A percentile compares a stretch with the other conserved stretches of the same genome.
Evolutionary conservation across 2,113 vertebrate species (phyloP).

Genomic region (Machaerirhynchus nigripectus): DNA sequence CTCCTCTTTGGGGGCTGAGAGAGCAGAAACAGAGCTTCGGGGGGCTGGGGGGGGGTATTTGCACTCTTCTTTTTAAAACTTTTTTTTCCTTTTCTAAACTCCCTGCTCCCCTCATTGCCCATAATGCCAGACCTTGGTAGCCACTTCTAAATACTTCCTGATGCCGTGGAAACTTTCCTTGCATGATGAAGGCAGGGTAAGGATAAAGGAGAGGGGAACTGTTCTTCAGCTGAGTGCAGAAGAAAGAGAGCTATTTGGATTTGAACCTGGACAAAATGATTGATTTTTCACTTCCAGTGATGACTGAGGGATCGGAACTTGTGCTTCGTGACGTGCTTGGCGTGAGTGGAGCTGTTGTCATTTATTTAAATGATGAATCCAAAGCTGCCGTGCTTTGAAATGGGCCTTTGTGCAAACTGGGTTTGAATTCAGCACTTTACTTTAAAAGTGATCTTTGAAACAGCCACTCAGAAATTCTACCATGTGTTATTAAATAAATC

Average conservation of each 20-base stretch:
- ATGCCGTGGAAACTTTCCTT: neutral
- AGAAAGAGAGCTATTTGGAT: neutral
- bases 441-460: neutral
- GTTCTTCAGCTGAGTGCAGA: neutral
- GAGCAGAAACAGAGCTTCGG: neutral
- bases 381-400: neutral
- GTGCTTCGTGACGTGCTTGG: neutral
- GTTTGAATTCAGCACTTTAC: neutral
- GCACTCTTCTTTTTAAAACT: no score
- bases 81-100: neutral
- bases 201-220: neutral
- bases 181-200: neutral
- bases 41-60: no score
- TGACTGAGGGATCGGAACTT: neutral
- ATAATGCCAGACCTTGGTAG: neutral
- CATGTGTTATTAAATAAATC: neutral
- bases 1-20: neutral
- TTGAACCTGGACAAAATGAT: neutral
- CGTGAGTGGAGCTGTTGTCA: neutral
- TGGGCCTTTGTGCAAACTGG: neutral
- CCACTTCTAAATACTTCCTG: neutral
- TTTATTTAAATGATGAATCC: neutral
- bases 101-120: neutral
- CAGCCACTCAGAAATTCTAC: neutral
- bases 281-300: neutral